A percentile compares a stretch with the other conserved stretches of the same genome.
phyloP scores from a whole-genome alignment of 2,113 vertebrate species.

The Gasterosteus nipponicus region DNA sequence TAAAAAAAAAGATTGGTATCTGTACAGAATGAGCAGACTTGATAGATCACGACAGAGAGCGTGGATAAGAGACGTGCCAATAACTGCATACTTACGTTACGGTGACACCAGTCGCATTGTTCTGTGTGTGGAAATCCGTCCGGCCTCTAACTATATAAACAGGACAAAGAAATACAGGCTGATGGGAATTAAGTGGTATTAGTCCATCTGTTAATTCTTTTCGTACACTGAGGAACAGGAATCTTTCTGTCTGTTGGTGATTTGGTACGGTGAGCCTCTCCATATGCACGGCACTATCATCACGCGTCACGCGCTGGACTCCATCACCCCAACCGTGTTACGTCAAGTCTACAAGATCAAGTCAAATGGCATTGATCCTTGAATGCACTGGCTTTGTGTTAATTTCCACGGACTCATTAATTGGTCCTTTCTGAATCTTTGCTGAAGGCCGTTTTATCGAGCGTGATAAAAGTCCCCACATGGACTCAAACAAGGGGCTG shows the following conservation, averaged over 20 bases:
- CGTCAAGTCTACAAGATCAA: conserved; percentile 52
- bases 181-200: conserved; percentile 68
- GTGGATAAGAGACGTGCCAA: conserved; percentile 29
- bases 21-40: conserved; percentile 19
- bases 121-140: conserved; percentile 26
- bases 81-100: conserved; percentile 23
- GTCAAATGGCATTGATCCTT: conserved; percentile 62
- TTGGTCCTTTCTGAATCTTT: conserved; percentile 47
- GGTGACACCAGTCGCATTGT: conserved; percentile 53
- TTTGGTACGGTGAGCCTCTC: conserved; percentile 58
- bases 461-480: conserved; percentile 42
- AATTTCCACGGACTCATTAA: conserved; percentile 53
- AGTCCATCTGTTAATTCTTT: conserved; percentile 70
- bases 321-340: conserved; percentile 38
- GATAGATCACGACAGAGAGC: conserved; percentile 19
- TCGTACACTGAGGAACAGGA: conserved; percentile 50
- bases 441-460: conserved; percentile 35
- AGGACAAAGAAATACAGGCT: conserved; percentile 59
- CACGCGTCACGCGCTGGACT: conserved; percentile 40
- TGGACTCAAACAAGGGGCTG: conserved; percentile 11
- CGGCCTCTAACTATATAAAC: conserved; percentile 37
- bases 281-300: conserved; percentile 61
- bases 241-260: conserved; percentile 58
- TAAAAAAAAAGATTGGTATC: conserved; percentile 35
- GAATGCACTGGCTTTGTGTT: conserved; percentile 54